Evolutionary conservation across 2,113 vertebrate genomes (phyloP), one percentile per base, ranked within the genome.

Genomic region (Corythaixoides concolor): DNA sequence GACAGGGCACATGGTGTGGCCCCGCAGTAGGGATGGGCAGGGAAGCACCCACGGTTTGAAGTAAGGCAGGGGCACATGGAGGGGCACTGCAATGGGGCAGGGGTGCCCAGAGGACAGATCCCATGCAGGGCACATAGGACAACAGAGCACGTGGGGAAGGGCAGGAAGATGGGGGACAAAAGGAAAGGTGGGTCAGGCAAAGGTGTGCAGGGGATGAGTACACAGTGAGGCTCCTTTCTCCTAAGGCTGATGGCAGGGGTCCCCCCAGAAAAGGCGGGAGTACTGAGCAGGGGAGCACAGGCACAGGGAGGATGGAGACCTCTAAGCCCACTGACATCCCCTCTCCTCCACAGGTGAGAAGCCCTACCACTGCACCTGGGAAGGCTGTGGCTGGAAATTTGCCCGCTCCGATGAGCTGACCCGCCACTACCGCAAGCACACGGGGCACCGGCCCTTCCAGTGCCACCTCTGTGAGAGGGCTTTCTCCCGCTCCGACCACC

Each of bases 381-480:
- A 99, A 76, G 99, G 98, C 79, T 99, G 99, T 56, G 99, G 99
- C 55, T 99, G 99, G 99, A 99, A 99, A 96, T 99, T 99, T 27
- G 99, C 99, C 90, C 96, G 99, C 79, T 99, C 99, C 1, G 99
- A 99, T 4, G 99, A 99, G 96, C 96, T 99, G 66, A 99, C 99
- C 27, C 98, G 99, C 20, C 99, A 99, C 96, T 99, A 99, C 97
- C 97, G 99, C 83, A 99, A 99, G 92, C 99, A 99, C 98, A 99
- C 99, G 0, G 99, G 99, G 33, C 98, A 99, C 95, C 93, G 99
- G 55, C 99, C 99, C 3, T 99, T 99, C 82, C 99, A 99, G 97
- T 99, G 99, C 70, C 98, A 99, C 93, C 98, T 99, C 84, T 99
- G 99, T 14, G 99, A 99, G 86, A 96, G 99, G 16, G 99, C 99